These are phyloP conservation scores for Trididemnum nubilum DNA, from an alignment of 23 tunicate genomes.

Conservation along the genomic window DNA sequence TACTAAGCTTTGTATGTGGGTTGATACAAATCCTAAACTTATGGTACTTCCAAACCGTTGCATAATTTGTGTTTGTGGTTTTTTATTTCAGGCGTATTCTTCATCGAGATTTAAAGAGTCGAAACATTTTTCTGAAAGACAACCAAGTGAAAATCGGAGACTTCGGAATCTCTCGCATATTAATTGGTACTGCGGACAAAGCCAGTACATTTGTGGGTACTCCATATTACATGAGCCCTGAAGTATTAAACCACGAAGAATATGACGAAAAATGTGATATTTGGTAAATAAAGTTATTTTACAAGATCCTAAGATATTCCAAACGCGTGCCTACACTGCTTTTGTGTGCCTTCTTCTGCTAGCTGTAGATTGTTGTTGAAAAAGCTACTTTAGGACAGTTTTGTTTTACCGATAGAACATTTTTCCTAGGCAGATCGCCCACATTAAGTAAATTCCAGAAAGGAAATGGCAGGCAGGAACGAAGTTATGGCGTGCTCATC, in stretches of 20 bases:
- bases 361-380: too few relatives aligned
- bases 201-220: conserved; percentile 98
- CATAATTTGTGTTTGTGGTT: too few relatives aligned
- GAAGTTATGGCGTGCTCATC: too few relatives aligned
- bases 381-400: too few relatives aligned
- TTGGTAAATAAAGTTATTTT: conserved; percentile 73
- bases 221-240: conserved; percentile 97
- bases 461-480: too few relatives aligned
- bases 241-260: conserved; percentile 89
- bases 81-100: conserved; percentile 41
- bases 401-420: too few relatives aligned
- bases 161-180: conserved; percentile 91
- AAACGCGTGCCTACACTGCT: neutral
- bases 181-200: conserved; percentile 82
- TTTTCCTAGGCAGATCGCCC: too few relatives aligned
- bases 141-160: conserved; percentile 84
- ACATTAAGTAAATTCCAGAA: too few relatives aligned
- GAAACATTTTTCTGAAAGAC: conserved; percentile 82
- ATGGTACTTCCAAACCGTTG: too few relatives aligned
- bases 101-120: conserved; percentile 83
- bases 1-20: too few relatives aligned
- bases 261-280: conserved; percentile 93
- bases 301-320: too few relatives aligned
- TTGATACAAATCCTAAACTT: too few relatives aligned
- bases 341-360: neutral